These are phyloP conservation scores for Mya arenaria DNA, from an alignment of 1,140 invertebrate species.

Conservation along the genomic window DNA sequence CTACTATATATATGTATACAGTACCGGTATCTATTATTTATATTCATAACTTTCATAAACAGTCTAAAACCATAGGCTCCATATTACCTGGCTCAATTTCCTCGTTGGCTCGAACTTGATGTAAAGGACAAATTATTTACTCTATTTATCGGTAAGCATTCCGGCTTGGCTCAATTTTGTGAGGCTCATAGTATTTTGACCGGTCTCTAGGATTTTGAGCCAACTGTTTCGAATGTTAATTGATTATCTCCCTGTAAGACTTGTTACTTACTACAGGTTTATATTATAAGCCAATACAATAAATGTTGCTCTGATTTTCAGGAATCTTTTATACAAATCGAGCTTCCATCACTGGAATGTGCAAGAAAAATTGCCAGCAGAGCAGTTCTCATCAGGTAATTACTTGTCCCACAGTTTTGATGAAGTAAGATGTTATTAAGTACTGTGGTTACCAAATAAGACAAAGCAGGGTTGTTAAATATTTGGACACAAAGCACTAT, in stretches of 20 bases:
- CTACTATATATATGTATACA: too few species aligned
- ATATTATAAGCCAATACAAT: slow-evolving; percentile 87
- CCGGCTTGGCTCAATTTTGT: background rate
- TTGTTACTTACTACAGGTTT: background rate
- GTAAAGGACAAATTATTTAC: background rate
- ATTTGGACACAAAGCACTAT: background rate
- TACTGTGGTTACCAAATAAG: background rate
- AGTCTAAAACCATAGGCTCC: too few species aligned
- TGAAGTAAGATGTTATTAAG: background rate
- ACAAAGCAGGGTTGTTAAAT: background rate
- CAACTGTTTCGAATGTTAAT: background rate
- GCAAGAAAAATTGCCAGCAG: slow-evolving; percentile 87
- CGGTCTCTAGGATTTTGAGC: background rate
- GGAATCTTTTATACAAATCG: slow-evolving; percentile 72
- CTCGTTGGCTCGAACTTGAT: too few species aligned
- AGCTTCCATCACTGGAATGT: slow-evolving; percentile 83
- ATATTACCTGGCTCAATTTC: too few species aligned
- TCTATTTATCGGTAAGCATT: background rate
- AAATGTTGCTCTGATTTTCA: slow-evolving; percentile 85
- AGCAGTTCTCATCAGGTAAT: slow-evolving; percentile 87
- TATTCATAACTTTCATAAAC: too few species aligned
- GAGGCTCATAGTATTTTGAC: background rate
- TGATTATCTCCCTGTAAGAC: background rate
- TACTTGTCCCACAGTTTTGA: background rate
- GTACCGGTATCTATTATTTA: too few species aligned